Conservation (phyloP, 2,888 invertebrate species). For the Tachina grossa region DNA sequence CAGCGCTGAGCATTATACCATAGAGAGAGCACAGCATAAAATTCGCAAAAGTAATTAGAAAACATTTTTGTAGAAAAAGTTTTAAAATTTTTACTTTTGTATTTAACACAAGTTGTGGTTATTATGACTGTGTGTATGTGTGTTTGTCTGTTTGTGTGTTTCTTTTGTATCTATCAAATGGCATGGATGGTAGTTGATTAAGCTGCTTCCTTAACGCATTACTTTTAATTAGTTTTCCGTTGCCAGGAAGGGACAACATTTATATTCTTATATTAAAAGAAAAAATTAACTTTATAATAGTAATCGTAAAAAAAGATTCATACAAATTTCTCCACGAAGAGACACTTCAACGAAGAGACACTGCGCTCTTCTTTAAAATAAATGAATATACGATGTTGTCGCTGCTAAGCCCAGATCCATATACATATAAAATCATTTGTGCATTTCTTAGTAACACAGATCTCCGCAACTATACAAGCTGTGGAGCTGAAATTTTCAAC, state of each 20-base stretch:
- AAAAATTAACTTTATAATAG: background rate
- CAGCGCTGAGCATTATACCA: background rate
- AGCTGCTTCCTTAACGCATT: constrained; percentile 41
- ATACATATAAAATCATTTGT: no score
- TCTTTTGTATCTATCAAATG: background rate
- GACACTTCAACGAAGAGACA: no score
- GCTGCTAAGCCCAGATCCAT: no score
- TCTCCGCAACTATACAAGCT: no score
- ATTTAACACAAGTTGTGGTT: background rate
- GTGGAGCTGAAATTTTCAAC: no score
- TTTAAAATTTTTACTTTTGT: constrained; percentile 25
- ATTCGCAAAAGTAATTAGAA: constrained; percentile 56
- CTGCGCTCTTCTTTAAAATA: no score
- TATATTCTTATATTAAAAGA: constrained; percentile 19
- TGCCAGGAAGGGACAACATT: constrained; percentile 3
- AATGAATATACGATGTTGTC: no score
- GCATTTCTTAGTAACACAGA: no score
- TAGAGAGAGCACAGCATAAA: background rate
- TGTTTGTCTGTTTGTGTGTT: background rate
- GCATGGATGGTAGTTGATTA: constrained; percentile 6
- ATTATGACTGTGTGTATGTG: background rate
- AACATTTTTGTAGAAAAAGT: constrained; percentile 39
- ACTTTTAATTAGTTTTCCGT: constrained; percentile 55
- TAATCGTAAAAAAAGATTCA: background rate
- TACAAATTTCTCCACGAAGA: no score